A percentile compares a stretch with the other conserved stretches of the same genome.
phyloP scores from a whole-genome alignment of 2,113 vertebrate species.

The Dromiciops gliroides region DNA sequence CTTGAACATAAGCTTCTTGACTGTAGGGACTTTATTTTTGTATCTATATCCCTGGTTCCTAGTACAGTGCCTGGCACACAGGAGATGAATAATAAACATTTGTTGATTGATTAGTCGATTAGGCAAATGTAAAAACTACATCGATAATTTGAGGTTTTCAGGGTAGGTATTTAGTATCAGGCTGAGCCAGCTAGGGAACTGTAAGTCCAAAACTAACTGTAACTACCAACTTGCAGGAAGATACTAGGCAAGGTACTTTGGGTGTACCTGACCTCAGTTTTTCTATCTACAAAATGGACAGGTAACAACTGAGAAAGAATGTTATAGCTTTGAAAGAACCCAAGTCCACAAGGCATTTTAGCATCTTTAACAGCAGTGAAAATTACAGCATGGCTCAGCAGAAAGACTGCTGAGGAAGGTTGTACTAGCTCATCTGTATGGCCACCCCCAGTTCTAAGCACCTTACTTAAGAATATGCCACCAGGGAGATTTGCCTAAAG shows the following conservation, averaged over 20 bases:
- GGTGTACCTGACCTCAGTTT: not conserved
- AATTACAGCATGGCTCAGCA: not conserved
- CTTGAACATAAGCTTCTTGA: not conserved
- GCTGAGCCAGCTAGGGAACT: not conserved
- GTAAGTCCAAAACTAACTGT: not conserved
- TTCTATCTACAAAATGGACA: not conserved
- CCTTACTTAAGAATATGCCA: not conserved
- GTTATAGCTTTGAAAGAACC: not conserved
- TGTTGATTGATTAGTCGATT: too few relatives aligned
- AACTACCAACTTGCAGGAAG: not conserved
- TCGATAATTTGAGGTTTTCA: not conserved
- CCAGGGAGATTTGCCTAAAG: not conserved
- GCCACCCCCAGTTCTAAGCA: not conserved
- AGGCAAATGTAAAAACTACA: not conserved
- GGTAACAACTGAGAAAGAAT: not conserved
- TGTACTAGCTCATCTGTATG: not conserved
- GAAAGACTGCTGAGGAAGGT: not conserved
- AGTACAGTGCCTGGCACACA: not conserved
- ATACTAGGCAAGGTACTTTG: not conserved
- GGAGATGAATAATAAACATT: too few relatives aligned
- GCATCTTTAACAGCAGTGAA: not conserved
- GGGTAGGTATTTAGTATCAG: not conserved
- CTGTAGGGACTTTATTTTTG: not conserved
- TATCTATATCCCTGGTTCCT: not conserved
- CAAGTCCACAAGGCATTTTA: not conserved